These are phyloP conservation scores for Chionis minor DNA, from an alignment of 2,113 vertebrate genomes.

Conservation along the genomic window DNA sequence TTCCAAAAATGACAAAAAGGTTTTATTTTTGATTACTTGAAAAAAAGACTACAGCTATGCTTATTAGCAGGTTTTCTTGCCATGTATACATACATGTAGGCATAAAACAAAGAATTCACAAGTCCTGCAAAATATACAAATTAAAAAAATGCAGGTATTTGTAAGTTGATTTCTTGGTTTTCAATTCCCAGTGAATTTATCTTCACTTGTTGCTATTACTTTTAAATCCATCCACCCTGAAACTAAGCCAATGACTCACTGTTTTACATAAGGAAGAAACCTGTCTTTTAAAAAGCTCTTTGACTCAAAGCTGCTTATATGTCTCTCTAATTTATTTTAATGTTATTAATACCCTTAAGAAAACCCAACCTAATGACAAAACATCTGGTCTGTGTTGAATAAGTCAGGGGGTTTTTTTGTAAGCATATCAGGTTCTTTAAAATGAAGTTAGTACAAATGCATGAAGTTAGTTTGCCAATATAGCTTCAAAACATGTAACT, in stretches of 20 bases:
- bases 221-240: neutral
- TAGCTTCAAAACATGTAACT: neutral
- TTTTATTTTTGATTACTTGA: neutral
- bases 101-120: neutral
- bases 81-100: neutral
- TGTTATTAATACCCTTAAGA: neutral
- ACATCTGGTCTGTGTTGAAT: neutral
- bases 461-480: neutral
- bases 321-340: neutral
- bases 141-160: neutral
- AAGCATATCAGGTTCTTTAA: neutral
- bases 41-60: neutral
- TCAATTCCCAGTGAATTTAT: neutral
- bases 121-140: neutral
- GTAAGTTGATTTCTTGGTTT: neutral
- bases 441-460: neutral
- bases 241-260: neutral
- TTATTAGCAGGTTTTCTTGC: neutral
- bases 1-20: neutral
- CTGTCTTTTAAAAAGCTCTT: neutral
- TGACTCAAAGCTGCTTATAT: neutral
- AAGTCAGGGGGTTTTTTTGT: neutral
- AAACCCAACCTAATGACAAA: neutral
- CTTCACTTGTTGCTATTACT: neutral
- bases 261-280: neutral